Percentiles rank a stretch among this genome's conserved stretches.
Conservation (phyloP, 2,113 vertebrate species). For the Opisthocomus hoazin region DNA sequence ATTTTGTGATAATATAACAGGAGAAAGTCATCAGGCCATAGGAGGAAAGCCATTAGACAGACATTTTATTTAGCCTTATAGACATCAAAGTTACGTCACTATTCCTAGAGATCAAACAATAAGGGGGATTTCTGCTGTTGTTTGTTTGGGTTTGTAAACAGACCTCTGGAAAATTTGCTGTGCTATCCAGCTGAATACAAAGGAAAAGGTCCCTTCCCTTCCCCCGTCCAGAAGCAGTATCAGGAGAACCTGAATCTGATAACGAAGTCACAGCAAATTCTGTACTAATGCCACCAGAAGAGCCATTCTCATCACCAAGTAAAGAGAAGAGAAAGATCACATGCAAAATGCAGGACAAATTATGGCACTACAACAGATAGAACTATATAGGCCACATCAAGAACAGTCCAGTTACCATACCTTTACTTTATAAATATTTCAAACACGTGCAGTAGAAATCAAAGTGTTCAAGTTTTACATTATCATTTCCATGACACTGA, state of each 20-base stretch:
- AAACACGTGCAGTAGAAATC: background rate
- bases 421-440: background rate
- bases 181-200: background rate
- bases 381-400: background rate
- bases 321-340: background rate
- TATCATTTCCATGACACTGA: background rate
- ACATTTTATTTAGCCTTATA: background rate
- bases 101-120: background rate
- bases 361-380: background rate
- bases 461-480: background rate
- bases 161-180: background rate
- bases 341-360: background rate
- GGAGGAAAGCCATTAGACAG: background rate
- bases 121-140: background rate
- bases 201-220: background rate
- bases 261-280: background rate
- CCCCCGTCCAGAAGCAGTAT: background rate
- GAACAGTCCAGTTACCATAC: background rate
- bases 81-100: background rate
- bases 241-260: background rate
- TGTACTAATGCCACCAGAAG: background rate
- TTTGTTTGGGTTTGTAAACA: background rate
- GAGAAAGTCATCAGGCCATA: background rate
- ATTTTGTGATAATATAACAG: background rate
- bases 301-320: background rate